Evolutionary conservation across 1,140 invertebrate genomes (phyloP), one percentile per base, ranked within the genome.

Genomic region (Aphidius gifuensis): DNA sequence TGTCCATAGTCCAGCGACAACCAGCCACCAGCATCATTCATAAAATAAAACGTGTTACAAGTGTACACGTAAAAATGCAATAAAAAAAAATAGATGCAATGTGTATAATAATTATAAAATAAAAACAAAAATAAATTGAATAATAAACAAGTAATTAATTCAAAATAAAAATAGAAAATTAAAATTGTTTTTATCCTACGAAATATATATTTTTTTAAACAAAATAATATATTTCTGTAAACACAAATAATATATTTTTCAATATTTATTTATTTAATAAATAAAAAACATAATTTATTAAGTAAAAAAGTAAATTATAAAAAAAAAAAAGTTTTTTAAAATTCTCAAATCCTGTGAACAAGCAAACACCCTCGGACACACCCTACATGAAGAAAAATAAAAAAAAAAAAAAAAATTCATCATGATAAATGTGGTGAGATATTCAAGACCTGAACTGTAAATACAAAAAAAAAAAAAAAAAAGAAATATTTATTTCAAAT

Each of bases 1-100:
- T 70, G 68, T 68, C 64, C 70, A 57, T 47, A 38, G 66, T 66
- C 68, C 68, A 62, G 62, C 63, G 65, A 55, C 48, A 40, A 53
- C 43, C 40, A 40, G 57, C 43, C 40, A 56, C 46, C 48, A 66
- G 61, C 64, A 65, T 69, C 70, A 73, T 73, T 73, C 69, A 67
- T 64, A 61, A 71, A 74, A 69, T 67, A 67, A 70, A 72, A 70
- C 54, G 55, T 55, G 53, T 62, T 50, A 57, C 55, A 50, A 50
- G 61, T 9, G 5, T 32, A 54, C 21, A 54, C 21, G 32, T 42
- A 53, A 44, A 44, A 51, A 44, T 60, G 40, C 11, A 51, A 50
- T 43, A 44, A 47, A 21, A 39, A 49, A 40, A 4, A 9, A 53
- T 1, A 32, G 1, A 16, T 16, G 16, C 16, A 16, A 16, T 16